Base-by-base conservation (phyloP, 2,888 invertebrate genomes). In the Polymixis lichenea region DNA sequence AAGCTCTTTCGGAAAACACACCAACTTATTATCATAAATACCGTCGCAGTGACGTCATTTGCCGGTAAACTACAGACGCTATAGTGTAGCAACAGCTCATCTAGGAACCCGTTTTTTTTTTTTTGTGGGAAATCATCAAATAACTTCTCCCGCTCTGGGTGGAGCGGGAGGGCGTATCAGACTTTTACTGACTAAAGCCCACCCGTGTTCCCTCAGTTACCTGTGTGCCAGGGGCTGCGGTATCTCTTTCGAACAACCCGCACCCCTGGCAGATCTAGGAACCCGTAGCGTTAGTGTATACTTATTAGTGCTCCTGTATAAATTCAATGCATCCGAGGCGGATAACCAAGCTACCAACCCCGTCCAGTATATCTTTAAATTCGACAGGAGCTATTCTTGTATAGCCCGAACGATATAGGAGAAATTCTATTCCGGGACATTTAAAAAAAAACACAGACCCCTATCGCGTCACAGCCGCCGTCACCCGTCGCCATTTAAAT, bases 401-500 rank as follows among this genome's bases (percentile, higher is more conserved):
- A 25, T 19, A 19, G 7, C 17, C 19, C 17, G 17, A 56, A 62
- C 22, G 25, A 22, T 17, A 43, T 7, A 32, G 11, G 6, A 22
- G 13, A 51, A 61, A 56, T 51, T n/a, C 51, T 70, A 61, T 56
- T 43, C 4, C 9, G 1, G 6, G 6, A 55, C 38, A 51, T 25
- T 38, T 0, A n/a, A 71, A 68, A 67, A 72, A 82, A 58, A 60
- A 38, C 6, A 3, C 28, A 4, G 25, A 0, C 17, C 51, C 60
- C 55, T 83, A 80, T 62, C 68, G n/a, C 43, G n/a, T 67, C 65
- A 75, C 53, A 32, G 51, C 65, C 53, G 49, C 75, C 78, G 75
- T 74, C 78, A 71, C 13, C 49, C 67, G 22, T 38, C 72, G 60
- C 74, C 66, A 83, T 87, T 75, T 76, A 81, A 83, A 87, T 87